A percentile compares a stretch with the other conserved stretches of the same genome.
Conservation (phyloP, 2,888 invertebrate species). For the Diaprepes abbreviatus region DNA sequence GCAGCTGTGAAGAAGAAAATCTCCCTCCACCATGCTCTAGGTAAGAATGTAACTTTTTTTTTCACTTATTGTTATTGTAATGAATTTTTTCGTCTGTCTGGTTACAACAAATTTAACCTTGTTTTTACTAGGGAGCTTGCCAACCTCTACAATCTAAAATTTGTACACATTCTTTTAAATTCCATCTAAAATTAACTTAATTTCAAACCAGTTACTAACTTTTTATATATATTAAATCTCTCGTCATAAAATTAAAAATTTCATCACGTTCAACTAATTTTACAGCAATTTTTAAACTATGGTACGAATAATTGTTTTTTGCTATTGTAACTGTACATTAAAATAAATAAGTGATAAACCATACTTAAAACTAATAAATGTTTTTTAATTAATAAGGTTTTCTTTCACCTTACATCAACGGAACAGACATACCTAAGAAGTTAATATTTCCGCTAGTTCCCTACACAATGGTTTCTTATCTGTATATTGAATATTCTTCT, state of each 20-base stretch:
- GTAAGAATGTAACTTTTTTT: slow-evolving; percentile 44
- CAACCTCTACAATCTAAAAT: too few relatives aligned
- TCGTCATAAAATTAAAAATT: slow-evolving; percentile 19
- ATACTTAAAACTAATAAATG: too few relatives aligned
- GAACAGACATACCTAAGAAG: not conserved
- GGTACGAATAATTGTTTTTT: not conserved
- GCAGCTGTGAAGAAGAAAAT: slow-evolving; percentile 44
- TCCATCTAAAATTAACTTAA: not conserved
- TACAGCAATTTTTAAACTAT: not conserved
- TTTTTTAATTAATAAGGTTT: too few relatives aligned
- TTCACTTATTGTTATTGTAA: too few relatives aligned
- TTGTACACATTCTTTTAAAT: too few relatives aligned
- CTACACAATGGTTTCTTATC: not conserved
- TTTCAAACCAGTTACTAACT: slow-evolving; percentile 7
- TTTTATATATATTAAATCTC: not conserved
- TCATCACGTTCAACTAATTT: slow-evolving; percentile 24
- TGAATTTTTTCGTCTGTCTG: too few relatives aligned
- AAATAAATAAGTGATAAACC: too few relatives aligned
- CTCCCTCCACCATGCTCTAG: slow-evolving; percentile 51
- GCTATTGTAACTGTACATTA: too few relatives aligned
- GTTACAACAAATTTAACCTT: too few relatives aligned
- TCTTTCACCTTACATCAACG: too few relatives aligned
- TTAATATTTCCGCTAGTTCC: not conserved
- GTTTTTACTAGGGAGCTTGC: too few relatives aligned
- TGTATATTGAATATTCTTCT: slow-evolving; percentile 2